Conservation (phyloP, 1,140 invertebrate genomes). For the Ostrea denselamellosa region DNA sequence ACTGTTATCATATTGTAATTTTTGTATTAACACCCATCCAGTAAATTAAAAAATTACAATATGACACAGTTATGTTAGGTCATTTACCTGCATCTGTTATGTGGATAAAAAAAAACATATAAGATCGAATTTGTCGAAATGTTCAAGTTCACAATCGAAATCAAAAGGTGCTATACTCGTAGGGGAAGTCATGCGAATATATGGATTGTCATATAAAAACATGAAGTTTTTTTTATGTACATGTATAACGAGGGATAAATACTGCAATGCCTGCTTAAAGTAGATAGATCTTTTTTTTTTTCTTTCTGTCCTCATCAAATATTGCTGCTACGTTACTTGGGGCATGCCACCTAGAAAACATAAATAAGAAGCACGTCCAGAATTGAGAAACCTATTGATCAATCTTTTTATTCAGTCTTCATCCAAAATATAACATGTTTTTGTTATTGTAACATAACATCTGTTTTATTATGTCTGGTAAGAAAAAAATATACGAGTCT, state of each 20-base stretch:
- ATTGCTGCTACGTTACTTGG: neutral
- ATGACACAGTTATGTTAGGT: too few relatives aligned
- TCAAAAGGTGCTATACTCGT: too few relatives aligned
- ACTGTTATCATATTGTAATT: too few relatives aligned
- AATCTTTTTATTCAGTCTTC: neutral
- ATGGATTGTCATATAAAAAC: neutral
- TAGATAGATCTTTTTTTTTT: neutral
- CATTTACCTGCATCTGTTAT: too few relatives aligned
- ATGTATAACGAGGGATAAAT: neutral
- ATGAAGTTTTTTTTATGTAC: neutral
- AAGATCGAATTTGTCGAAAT: too few relatives aligned
- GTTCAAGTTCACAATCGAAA: too few relatives aligned
- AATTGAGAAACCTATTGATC: neutral
- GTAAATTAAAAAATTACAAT: too few relatives aligned
- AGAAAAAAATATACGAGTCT: neutral
- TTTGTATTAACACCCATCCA: too few relatives aligned
- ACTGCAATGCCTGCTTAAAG: neutral
- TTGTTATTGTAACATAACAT: neutral
- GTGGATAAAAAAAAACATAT: too few relatives aligned
- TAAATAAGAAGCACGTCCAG: neutral
- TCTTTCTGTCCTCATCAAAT: neutral
- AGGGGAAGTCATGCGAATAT: too few relatives aligned
- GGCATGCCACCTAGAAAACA: conserved; percentile 19
- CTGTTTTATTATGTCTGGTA: neutral
- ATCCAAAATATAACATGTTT: neutral